A percentile compares a stretch with the other conserved stretches of the same genome.
phyloP scores from a whole-genome alignment of 2,888 invertebrate species.

The Drosophila meridionalis region DNA sequence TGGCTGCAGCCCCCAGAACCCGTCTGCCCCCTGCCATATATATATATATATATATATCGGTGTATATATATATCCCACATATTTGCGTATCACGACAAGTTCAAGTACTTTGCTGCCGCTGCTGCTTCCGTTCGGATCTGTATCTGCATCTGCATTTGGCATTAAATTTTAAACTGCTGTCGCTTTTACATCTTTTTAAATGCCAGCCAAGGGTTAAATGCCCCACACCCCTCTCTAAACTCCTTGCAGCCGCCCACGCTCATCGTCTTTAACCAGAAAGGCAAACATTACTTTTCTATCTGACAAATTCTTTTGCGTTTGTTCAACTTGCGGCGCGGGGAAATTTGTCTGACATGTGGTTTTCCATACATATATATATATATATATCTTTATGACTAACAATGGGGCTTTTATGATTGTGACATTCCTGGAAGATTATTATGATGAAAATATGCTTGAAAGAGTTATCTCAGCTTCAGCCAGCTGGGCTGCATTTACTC shows the following conservation, averaged over 20 bases:
- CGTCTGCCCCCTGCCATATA: neutral
- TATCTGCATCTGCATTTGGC: constrained; percentile 53
- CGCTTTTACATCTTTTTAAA: constrained; percentile 46
- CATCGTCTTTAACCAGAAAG: constrained; percentile 20
- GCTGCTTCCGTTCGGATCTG: constrained; percentile 37
- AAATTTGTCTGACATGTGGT: constrained; percentile 29
- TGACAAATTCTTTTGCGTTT: constrained; percentile 37
- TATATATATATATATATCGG: constrained; percentile 14
- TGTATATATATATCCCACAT: constrained; percentile 37
- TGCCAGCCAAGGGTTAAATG: constrained; percentile 40
- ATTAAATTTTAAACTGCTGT: constrained; percentile 61
- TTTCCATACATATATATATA: neutral
- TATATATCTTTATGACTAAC: constrained; percentile 11
- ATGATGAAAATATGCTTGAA: constrained; percentile 27
- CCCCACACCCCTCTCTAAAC: neutral
- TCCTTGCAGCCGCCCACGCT: neutral
- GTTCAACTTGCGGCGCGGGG: constrained; percentile 18
- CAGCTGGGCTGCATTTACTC: neutral
- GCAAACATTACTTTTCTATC: constrained; percentile 29
- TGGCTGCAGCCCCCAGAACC: constrained; percentile 15
- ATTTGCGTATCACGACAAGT: constrained; percentile 49
- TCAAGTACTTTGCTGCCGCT: constrained; percentile 44
- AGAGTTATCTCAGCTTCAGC: constrained; percentile 2
- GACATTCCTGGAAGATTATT: constrained; percentile 33
- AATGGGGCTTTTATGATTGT: constrained; percentile 39